phyloP scores from a whole-genome alignment of 2,797 vertebrate species.

The Eutrigla gurnardus region DNA sequence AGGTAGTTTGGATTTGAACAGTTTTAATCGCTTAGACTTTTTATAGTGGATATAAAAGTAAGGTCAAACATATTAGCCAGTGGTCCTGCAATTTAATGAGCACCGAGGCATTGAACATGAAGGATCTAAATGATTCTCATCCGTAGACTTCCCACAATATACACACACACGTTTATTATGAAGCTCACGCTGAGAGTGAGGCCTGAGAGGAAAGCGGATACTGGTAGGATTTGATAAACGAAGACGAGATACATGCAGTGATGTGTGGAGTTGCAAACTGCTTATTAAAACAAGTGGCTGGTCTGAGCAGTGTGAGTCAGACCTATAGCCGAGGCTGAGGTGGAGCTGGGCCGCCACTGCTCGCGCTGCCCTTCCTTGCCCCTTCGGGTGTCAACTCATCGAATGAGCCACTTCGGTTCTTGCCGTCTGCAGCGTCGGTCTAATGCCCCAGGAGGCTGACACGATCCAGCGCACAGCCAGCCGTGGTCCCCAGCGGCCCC shows the following conservation, averaged over 20 bases:
- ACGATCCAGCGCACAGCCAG: slow-evolving; percentile 70
- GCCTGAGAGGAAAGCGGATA: background rate
- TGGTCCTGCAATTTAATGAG: background rate
- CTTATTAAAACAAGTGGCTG: slow-evolving; percentile 28
- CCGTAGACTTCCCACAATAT: background rate
- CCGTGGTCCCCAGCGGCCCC: slow-evolving; percentile 68
- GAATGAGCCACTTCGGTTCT: slow-evolving; percentile 59
- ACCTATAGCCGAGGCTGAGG: slow-evolving; percentile 36
- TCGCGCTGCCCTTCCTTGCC: slow-evolving; percentile 34
- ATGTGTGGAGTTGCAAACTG: slow-evolving; percentile 6
- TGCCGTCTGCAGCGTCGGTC: slow-evolving; percentile 65
- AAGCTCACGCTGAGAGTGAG: background rate
- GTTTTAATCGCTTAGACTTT: background rate
- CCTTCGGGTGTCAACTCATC: slow-evolving; percentile 70
- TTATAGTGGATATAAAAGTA: slow-evolving; percentile 9
- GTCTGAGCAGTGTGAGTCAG: slow-evolving; percentile 49
- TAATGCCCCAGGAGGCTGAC: slow-evolving; percentile 72
- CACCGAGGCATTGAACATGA: background rate
- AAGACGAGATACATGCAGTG: background rate
- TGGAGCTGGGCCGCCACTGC: slow-evolving; percentile 31
- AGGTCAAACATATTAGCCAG: background rate
- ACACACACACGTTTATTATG: background rate
- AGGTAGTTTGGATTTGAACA: background rate
- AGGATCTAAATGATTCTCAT: background rate
- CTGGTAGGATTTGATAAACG: background rate